A percentile compares a stretch with the other conserved stretches of the same genome.
phyloP scores from a whole-genome alignment of 2,797 vertebrate species.

The Tangara arthus region DNA sequence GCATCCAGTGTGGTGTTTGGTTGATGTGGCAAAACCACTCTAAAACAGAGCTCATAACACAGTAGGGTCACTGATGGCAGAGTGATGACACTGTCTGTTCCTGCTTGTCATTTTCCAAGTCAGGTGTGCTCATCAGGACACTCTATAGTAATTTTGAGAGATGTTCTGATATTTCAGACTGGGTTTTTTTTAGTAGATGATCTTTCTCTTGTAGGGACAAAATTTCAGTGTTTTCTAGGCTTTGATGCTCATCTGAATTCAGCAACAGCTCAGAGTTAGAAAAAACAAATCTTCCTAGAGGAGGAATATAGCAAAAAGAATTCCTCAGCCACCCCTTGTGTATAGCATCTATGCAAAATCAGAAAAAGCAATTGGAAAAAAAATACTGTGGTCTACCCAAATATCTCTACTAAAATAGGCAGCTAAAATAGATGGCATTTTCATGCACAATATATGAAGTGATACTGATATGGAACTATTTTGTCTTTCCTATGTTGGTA shows the following conservation, averaged over 20 bases:
- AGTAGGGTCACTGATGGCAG: neutral
- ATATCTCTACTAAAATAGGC: neutral
- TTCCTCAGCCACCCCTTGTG: neutral
- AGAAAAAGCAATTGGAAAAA: neutral
- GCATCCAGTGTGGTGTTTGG: neutral
- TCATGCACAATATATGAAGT: neutral
- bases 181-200: neutral
- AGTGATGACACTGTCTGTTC: neutral
- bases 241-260: neutral
- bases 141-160: neutral
- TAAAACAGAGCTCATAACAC: neutral
- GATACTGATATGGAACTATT: neutral
- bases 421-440: neutral
- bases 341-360: neutral
- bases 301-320: neutral
- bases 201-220: neutral
- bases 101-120: neutral
- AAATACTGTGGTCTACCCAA: neutral
- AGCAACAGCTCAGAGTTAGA: neutral
- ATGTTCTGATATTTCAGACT: neutral
- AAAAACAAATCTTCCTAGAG: neutral
- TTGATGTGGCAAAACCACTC: neutral
- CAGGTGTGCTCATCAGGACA: neutral
- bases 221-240: neutral
- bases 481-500: neutral